Evolutionary conservation across 2,797 vertebrate species (phyloP).

Genomic region (Gastrophryne carolinensis): DNA sequence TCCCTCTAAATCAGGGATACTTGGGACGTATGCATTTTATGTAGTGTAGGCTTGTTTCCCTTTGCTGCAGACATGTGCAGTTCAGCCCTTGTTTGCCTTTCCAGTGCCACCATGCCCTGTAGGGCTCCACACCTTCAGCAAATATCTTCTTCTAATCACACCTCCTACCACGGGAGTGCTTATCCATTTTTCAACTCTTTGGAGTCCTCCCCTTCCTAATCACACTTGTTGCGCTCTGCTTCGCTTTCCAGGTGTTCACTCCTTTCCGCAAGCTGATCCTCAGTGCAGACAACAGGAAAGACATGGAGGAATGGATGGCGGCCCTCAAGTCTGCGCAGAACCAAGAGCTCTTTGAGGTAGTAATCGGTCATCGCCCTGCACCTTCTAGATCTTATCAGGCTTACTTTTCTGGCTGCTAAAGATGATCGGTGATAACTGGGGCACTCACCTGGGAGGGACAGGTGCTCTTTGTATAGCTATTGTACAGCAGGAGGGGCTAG

Average conservation of each 20-base stretch:
- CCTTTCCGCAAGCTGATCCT: slow-evolving; percentile 90
- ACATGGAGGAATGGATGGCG: slow-evolving; percentile 98
- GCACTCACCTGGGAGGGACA: neutral
- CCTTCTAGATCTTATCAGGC: neutral
- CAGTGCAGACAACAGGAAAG: slow-evolving; percentile 95
- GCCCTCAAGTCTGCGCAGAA: slow-evolving; percentile 89
- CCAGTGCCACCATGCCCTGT: slow-evolving; percentile 14
- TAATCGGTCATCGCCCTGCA: neutral
- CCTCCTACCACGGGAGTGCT: neutral
- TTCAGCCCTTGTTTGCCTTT: slow-evolving; percentile 46
- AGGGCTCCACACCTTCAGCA: slow-evolving; percentile 36
- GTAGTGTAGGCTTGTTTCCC: no score
- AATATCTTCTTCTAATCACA: slow-evolving; percentile 21
- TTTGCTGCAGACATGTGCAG: slow-evolving; percentile 11
- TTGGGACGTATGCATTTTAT: no score
- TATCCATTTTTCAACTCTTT: neutral
- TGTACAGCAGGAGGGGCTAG: neutral
- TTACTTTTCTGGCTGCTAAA: neutral
- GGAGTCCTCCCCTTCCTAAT: no score
- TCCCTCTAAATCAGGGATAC: no score
- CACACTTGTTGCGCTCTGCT: neutral
- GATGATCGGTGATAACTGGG: neutral
- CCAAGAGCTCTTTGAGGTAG: slow-evolving; percentile 90
- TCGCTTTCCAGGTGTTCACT: slow-evolving; percentile 82
- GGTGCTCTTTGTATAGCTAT: neutral